phyloP scores from a whole-genome alignment of 2,888 invertebrate species.

The Silvanus unidentatus region DNA sequence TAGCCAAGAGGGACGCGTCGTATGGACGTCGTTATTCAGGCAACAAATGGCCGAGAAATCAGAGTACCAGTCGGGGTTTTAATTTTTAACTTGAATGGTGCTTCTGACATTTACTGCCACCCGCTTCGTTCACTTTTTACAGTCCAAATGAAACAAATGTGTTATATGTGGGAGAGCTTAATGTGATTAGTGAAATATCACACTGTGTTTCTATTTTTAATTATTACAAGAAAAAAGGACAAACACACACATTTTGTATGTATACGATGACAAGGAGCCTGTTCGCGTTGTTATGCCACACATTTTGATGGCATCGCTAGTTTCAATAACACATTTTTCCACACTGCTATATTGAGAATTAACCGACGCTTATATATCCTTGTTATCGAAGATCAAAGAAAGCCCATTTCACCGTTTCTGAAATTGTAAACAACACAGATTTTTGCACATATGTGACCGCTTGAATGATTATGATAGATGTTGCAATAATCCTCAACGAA shows the following conservation, averaged over 20 bases:
- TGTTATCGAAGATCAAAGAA: no score
- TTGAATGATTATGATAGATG: slow-evolving; percentile 3
- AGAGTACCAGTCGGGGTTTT: slow-evolving; percentile 42
- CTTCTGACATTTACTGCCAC: slow-evolving; percentile 43
- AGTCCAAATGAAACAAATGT: slow-evolving; percentile 38
- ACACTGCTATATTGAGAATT: no score
- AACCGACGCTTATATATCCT: no score
- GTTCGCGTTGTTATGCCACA: neutral
- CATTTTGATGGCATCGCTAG: no score
- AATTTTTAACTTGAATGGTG: slow-evolving; percentile 45
- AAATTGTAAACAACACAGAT: no score
- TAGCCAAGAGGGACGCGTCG: slow-evolving; percentile 33
- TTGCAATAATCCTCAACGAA: neutral
- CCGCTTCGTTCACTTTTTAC: slow-evolving; percentile 39
- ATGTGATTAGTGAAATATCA: slow-evolving; percentile 32
- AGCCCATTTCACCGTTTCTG: no score
- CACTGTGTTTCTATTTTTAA: slow-evolving; percentile 20
- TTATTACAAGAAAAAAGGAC: slow-evolving; percentile 15
- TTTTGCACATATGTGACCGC: neutral
- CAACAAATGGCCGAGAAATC: slow-evolving; percentile 45
- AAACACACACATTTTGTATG: neutral
- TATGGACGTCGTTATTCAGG: slow-evolving; percentile 37
- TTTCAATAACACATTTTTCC: no score
- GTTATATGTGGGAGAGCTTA: slow-evolving; percentile 32
- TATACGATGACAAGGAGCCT: no score